A percentile compares a stretch with the other conserved stretches of the same genome.
Conservation (phyloP, 1,140 invertebrate species). For the Calliopsis andreniformis region DNA sequence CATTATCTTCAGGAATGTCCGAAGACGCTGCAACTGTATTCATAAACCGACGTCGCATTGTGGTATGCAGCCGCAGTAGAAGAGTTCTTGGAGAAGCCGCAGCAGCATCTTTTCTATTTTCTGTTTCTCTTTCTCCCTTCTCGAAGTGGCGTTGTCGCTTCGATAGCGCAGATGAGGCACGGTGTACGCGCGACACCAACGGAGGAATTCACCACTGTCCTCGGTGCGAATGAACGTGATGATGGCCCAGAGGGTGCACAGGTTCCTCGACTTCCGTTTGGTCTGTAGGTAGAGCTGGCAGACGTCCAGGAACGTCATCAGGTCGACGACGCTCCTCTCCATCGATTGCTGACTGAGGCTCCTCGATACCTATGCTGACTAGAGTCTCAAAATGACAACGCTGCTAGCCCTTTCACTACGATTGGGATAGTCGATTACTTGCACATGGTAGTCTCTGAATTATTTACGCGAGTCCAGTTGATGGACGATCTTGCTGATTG, state of each 20-base stretch:
- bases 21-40: neutral
- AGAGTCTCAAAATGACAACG: too few species aligned
- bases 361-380: too few species aligned
- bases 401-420: too few species aligned
- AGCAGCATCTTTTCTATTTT: slow-evolving; percentile 69
- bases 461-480: neutral
- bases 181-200: slow-evolving; percentile 72
- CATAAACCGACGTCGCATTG: slow-evolving; percentile 58
- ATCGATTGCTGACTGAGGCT: slow-evolving; percentile 15
- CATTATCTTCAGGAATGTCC: too few species aligned
- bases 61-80: slow-evolving; percentile 73
- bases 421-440: too few species aligned
- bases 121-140: slow-evolving; percentile 37
- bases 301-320: slow-evolving; percentile 75
- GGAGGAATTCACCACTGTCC: slow-evolving; percentile 69
- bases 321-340: slow-evolving; percentile 71
- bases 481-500: neutral
- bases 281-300: slow-evolving; percentile 76
- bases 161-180: slow-evolving; percentile 68
- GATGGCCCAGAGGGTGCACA: slow-evolving; percentile 77
- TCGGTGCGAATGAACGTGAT: slow-evolving; percentile 76
- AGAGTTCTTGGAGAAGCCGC: slow-evolving; percentile 67
- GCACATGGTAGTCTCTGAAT: too few species aligned
- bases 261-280: slow-evolving; percentile 62
- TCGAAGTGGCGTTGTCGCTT: slow-evolving; percentile 16